phyloP scores from a whole-genome alignment of 2,888 invertebrate genomes.

The Invenusta paracnida region DNA sequence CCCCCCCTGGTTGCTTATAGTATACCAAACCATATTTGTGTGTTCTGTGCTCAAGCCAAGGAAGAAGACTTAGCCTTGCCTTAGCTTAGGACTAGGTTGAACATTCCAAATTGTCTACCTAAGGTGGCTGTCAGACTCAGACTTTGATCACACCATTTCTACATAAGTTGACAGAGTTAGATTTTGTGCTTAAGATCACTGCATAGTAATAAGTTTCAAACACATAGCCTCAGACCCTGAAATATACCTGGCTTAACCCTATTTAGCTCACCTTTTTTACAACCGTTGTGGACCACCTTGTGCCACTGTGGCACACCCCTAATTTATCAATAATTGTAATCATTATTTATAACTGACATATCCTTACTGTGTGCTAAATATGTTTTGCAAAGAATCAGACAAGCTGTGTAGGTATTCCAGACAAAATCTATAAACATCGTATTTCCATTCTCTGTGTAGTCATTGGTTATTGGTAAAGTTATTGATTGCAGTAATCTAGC shows the following conservation, averaged over 20 bases:
- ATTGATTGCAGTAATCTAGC: neutral
- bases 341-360: neutral
- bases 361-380: neutral
- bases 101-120: neutral
- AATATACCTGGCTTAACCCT: neutral
- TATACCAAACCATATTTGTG: neutral
- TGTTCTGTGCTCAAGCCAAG: neutral
- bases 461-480: neutral
- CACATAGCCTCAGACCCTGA: neutral
- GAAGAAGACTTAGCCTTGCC: neutral
- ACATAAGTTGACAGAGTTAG: neutral
- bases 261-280: neutral
- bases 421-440: neutral
- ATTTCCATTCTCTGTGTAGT: neutral
- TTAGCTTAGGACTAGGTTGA: neutral
- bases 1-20: neutral
- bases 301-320: neutral
- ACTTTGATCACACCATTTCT: neutral
- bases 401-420: neutral
- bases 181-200: neutral
- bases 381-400: neutral
- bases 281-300: neutral
- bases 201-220: neutral
- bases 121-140: neutral
- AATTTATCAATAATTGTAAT: neutral